Base-by-base conservation (phyloP, 2,113 vertebrate genomes). In the Sinocyclocheilus rhinocerous region DNA sequence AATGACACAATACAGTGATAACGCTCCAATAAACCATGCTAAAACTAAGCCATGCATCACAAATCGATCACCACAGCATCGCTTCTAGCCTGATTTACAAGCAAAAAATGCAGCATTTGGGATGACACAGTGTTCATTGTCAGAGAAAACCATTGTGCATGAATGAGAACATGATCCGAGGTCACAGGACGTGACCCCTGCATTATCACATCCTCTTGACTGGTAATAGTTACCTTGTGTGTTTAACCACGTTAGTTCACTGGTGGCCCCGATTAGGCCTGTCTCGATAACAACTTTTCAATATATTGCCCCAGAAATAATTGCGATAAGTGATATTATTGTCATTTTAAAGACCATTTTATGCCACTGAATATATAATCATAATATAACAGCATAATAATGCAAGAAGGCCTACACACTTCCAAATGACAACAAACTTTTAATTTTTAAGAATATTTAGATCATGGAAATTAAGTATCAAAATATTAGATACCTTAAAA, bases 101-200 rank as follows among this genome's bases (percentile, higher is more conserved):
- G n/a, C 6, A 50, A 2, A 29, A 55, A 29, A 48, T 2, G 8
- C 57, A 29, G 61, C 16, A 26, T 80, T 42, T 26, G 20, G 78
- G n/a, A 81, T 24, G 2, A 12, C 8, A 76, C 4, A 22, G 18
- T 33, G 29, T 45, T 22, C 5, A 61, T 13, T 15, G 77, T 42
- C 33, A 80, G 61, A 61, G 55, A 75, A n/a, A 76, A 15, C 78
- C 12, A 10, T 24, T 45, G 22, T 45, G 78, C 50, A 50, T 26
- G n/a, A 45, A 45, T 50, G 42, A 48, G 4, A 48, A 48, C 39
- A 75, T n/a, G 39, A 75, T 22, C 8, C n/a, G 11, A n/a, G 73
- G 73, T 76, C 73, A 76, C 13, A 50, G 45, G 73, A n/a, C 73
- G 3, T 76, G 73, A 50, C 73, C 73, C 45, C n/a, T 76, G 45